These are phyloP conservation scores for Peromyscus nudipes DNA, from an alignment of 2,797 vertebrate genomes.

Conservation along the genomic window DNA sequence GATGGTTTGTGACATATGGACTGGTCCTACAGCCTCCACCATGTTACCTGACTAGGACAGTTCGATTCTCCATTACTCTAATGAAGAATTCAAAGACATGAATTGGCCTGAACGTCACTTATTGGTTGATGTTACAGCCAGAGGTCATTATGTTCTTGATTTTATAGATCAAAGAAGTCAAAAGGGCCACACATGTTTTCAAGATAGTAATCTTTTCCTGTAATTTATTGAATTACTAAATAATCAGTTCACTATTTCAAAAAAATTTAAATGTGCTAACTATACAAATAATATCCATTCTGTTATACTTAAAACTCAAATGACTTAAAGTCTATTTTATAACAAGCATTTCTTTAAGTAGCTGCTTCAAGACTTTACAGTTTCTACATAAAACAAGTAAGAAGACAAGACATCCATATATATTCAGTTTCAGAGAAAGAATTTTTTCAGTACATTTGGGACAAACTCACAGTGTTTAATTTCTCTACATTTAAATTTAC, in stretches of 20 bases:
- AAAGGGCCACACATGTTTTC: neutral
- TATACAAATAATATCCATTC: neutral
- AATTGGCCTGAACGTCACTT: neutral
- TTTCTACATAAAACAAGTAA: neutral
- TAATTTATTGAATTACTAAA: neutral
- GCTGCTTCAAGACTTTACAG: neutral
- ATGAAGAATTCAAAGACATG: neutral
- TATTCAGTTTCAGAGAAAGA: constrained; percentile 28
- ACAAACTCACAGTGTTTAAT: neutral
- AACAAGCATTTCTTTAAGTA: neutral
- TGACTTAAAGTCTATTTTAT: neutral
- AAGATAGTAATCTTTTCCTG: constrained; percentile 45
- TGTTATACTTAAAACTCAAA: neutral
- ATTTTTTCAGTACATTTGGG: neutral
- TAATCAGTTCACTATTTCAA: neutral
- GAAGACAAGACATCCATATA: neutral
- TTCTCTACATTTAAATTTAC: constrained; percentile 29
- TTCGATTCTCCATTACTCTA: neutral
- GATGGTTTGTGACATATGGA: neutral
- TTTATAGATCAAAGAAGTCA: neutral
- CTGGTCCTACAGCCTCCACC: neutral
- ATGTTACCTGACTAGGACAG: neutral
- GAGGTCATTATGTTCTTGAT: neutral
- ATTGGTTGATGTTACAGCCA: neutral
- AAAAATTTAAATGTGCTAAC: neutral